phyloP scores from a whole-genome alignment of 2,888 invertebrate species.

The Dolichomitus sp. region DNA sequence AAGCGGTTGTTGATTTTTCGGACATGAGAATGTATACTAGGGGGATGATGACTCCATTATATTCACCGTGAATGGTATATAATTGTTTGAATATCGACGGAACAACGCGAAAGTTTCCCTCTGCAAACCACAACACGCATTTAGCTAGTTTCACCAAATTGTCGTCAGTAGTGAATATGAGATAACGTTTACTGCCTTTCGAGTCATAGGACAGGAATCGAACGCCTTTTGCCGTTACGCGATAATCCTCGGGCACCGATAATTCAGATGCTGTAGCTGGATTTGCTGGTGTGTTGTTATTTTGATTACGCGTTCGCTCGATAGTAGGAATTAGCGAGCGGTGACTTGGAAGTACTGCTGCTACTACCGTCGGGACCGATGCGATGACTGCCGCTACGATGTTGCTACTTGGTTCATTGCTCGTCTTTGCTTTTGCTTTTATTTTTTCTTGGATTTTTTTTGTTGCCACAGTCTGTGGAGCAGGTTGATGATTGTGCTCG shows the following conservation, averaged over 20 bases:
- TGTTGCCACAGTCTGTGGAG: not conserved
- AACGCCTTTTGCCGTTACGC: not conserved
- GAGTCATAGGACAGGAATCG: not conserved
- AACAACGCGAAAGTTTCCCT: conserved; percentile 69
- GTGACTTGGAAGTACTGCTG: not conserved
- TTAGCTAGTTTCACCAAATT: not conserved
- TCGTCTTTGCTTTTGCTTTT: not conserved
- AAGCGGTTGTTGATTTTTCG: conserved; percentile 53
- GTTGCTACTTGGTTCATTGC: not conserved
- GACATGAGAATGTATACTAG: conserved; percentile 65
- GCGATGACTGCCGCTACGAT: not conserved
- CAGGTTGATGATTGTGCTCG: not conserved
- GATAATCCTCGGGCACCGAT: not conserved
- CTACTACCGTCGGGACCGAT: not conserved
- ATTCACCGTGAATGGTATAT: conserved; percentile 67
- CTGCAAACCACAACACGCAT: conserved; percentile 57
- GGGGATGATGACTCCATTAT: conserved; percentile 55
- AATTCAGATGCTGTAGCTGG: not conserved
- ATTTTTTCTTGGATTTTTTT: not conserved
- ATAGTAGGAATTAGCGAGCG: not conserved
- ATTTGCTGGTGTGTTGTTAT: not conserved
- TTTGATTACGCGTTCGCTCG: not conserved
- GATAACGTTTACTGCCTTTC: not conserved
- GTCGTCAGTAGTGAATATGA: not conserved
- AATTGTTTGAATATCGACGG: conserved; percentile 68